Base-by-base conservation (phyloP, 2,113 vertebrate genomes). In the Psittacus erithacus region DNA sequence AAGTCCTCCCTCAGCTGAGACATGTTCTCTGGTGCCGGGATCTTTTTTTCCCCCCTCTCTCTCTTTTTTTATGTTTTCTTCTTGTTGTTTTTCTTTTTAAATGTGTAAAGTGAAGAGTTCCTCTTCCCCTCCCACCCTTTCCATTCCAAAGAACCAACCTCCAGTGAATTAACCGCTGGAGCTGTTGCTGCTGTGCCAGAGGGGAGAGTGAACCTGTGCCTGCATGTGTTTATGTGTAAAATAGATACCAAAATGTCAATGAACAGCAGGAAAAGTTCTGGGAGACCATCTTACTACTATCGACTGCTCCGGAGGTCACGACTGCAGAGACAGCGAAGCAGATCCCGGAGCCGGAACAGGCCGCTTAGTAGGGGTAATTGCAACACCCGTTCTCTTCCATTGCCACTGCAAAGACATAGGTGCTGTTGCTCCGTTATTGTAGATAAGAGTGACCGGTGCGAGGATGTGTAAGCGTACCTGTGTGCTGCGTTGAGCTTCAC, bases 281-380 rank as follows among this genome's bases (percentile, higher is more conserved):
- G 98, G 93, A 98, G 99, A 98, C 98, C 98, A 47, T 98, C 99
- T 3, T 99, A 99, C 98, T 99, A 99, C 98, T 99, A 99, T 96
- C 98, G 99, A 96, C 98, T 99, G 96, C 97, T 99, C 95, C 98
- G 99, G 98, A 98, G 99, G 97, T 98, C 99, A 44, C 98, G 99
- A 90, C 98, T 99, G 84, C 99, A 99, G 98, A 98, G 99, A 93
- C 99, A 99, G 97, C 98, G 99, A 35, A 99, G 99, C 97, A 97
- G 99, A 93, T 99, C 99, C 90, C 98, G 99, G 96, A 99, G 99
- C 97, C 99, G 99, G 96, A 99, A 95, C 97, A 98, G 99, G 97
- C 98, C 98, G 31, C 92, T 98, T 19, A 98, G 97, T 97, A 97
- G 98, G 98, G 99, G 99, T 99, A 99, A 98, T 97, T 95, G 94